Conservation (phyloP, 2,888 invertebrate species). For the Allophyes oxyacanthae region DNA sequence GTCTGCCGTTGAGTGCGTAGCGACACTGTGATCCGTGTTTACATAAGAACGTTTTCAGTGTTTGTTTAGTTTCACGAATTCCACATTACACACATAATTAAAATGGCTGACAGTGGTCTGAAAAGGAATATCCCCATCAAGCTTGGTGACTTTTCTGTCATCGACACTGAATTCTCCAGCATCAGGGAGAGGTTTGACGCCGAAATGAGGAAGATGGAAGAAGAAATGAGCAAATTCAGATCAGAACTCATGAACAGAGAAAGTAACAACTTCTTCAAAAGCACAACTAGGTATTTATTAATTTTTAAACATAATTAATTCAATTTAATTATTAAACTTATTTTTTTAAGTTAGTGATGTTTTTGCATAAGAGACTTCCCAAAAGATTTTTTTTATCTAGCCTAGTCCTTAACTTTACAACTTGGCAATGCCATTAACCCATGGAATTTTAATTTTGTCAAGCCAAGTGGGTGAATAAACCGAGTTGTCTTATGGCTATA, state of each 20-base stretch:
- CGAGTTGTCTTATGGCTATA: slow-evolving; percentile 59
- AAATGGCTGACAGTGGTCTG: slow-evolving; percentile 95
- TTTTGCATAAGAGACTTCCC: not conserved
- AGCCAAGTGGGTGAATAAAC: slow-evolving; percentile 57
- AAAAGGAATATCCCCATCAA: slow-evolving; percentile 97
- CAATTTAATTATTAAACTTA: slow-evolving; percentile 18
- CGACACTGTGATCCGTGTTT: slow-evolving; percentile 84
- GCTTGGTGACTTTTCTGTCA: slow-evolving; percentile 97
- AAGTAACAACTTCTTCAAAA: slow-evolving; percentile 97
- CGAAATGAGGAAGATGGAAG: slow-evolving; percentile 99
- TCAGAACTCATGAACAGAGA: slow-evolving; percentile 98
- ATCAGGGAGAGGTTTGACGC: slow-evolving; percentile 98
- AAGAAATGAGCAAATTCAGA: slow-evolving; percentile 98
- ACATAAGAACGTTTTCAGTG: slow-evolving; percentile 84
- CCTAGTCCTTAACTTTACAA: slow-evolving; percentile 3
- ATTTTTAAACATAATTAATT: slow-evolving; percentile 24
- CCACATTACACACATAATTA: slow-evolving; percentile 71
- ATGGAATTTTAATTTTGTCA: slow-evolving; percentile 42
- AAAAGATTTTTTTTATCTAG: not conserved
- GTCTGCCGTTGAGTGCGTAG: slow-evolving; percentile 82
- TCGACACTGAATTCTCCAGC: slow-evolving; percentile 98
- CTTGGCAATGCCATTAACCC: slow-evolving; percentile 24
- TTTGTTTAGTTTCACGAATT: slow-evolving; percentile 86
- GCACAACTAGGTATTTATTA: slow-evolving; percentile 94
- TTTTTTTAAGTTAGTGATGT: slow-evolving; percentile 4